Evolutionary conservation across 1,140 invertebrate genomes (phyloP).

Genomic region (Drosophila pallidifrons): DNA sequence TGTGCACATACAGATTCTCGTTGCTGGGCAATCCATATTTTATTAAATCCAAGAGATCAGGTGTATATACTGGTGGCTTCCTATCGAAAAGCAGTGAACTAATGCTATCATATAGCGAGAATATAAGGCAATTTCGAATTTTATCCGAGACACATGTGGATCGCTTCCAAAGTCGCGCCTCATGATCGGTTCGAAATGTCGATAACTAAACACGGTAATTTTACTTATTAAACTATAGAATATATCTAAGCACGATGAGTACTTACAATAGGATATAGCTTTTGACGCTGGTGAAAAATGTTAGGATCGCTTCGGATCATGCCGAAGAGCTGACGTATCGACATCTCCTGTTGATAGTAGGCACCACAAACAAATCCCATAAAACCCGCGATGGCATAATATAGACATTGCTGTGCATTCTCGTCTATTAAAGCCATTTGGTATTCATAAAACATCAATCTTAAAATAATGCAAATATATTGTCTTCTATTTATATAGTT

Average conservation of each 20-base stretch:
- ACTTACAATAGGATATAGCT: constrained; percentile 64
- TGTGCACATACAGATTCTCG: constrained; percentile 61
- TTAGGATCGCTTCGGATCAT: constrained; percentile 57
- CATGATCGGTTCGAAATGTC: constrained; percentile 61
- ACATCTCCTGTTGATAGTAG: constrained; percentile 60
- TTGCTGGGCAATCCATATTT: constrained; percentile 66
- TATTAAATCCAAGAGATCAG: constrained; percentile 55
- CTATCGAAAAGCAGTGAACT: constrained; percentile 35
- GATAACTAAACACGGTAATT: constrained; percentile 38
- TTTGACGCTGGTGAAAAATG: constrained; percentile 58
- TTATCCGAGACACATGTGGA: constrained; percentile 34
- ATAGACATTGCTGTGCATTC: constrained; percentile 44
- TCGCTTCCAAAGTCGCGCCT: constrained; percentile 57
- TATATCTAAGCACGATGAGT: not conserved
- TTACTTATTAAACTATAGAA: no score
- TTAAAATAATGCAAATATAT: not conserved
- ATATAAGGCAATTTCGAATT: constrained; percentile 43
- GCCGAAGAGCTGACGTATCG: constrained; percentile 49
- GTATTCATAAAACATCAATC: not conserved
- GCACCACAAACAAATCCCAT: constrained; percentile 65
- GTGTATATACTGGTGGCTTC: constrained; percentile 1
- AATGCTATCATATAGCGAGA: constrained; percentile 43
- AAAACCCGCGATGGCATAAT: constrained; percentile 53
- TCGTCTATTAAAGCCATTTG: constrained; percentile 51
- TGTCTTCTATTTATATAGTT: not conserved